Percentiles rank a stretch among this genome's conserved stretches.
phyloP scores from a whole-genome alignment of 2,797 vertebrate genomes.

The Ctenochaetus hawaiiensis region DNA sequence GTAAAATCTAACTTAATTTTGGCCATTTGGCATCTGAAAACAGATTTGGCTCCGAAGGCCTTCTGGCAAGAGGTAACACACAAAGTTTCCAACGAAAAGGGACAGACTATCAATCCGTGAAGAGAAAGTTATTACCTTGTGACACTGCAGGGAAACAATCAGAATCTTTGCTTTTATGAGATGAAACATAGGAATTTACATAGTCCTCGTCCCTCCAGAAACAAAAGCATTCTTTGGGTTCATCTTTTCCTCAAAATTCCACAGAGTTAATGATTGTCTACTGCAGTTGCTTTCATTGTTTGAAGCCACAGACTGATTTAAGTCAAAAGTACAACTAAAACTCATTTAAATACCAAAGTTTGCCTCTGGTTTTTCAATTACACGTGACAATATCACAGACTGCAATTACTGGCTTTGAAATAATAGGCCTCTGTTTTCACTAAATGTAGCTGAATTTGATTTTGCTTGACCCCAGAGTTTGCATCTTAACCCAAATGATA shows the following conservation, averaged over 20 bases:
- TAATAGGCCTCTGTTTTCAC: not conserved
- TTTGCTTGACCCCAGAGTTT: too few species aligned
- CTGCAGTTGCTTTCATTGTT: conserved; percentile 16
- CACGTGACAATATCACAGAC: conserved; percentile 3
- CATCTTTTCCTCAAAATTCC: conserved; percentile 2
- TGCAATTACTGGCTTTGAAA: not conserved
- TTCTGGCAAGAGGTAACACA: conserved; percentile 58
- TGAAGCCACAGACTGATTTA: not conserved
- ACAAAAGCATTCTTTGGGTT: conserved; percentile 16
- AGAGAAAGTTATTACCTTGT: conserved; percentile 47
- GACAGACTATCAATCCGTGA: conserved; percentile 56
- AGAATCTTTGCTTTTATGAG: conserved; percentile 30
- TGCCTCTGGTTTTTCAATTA: conserved; percentile 7
- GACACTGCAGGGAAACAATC: conserved; percentile 43
- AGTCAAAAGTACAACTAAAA: conserved; percentile 24
- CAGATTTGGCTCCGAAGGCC: conserved; percentile 54
- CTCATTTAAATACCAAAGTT: conserved; percentile 7
- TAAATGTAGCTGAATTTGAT: not conserved
- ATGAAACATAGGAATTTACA: conserved; percentile 1
- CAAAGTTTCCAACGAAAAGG: conserved; percentile 55
- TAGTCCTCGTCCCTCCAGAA: not conserved
- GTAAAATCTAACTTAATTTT: conserved; percentile 69
- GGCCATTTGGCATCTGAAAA: conserved; percentile 69
- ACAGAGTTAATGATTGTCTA: not conserved
- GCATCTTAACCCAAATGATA: not conserved